Percentiles rank a stretch among this genome's conserved stretches.
phyloP scores from a whole-genome alignment of 2,888 invertebrate species.

The Callosobruchus maculatus region DNA sequence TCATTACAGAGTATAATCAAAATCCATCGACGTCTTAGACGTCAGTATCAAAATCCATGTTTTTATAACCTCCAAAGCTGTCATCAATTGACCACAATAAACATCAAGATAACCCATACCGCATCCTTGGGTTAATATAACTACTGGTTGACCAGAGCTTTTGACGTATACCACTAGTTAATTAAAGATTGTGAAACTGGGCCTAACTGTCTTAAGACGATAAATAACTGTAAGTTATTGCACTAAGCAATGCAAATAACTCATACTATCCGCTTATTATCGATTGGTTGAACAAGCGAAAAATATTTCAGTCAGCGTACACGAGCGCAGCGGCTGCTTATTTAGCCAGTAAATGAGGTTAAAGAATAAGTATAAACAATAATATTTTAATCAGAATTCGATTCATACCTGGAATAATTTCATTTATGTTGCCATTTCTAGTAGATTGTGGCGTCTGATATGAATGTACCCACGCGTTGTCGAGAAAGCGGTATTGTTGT shows the following conservation, averaged over 20 bases:
- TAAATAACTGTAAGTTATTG: background rate
- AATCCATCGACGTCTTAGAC: no score
- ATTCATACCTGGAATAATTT: background rate
- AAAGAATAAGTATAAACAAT: background rate
- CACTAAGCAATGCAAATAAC: background rate
- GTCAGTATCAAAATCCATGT: no score
- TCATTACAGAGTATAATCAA: no score
- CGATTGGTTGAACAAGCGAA: background rate
- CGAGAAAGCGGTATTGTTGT: no score
- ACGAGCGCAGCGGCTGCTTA: background rate
- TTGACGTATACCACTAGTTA: no score
- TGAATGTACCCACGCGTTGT: no score
- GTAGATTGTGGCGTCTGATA: background rate
- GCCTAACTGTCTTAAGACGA: background rate
- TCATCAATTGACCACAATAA: no score
- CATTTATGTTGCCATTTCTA: background rate
- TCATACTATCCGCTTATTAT: background rate
- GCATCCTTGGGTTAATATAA: no score
- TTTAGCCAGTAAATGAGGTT: background rate
- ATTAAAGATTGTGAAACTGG: no score
- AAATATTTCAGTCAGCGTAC: background rate
- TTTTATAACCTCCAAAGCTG: no score
- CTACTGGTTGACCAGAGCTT: no score
- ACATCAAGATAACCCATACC: no score
- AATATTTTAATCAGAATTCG: background rate